Percentiles rank a stretch among this genome's conserved stretches.
phyloP scores from a whole-genome alignment of 2,888 invertebrate genomes.

The Endomychus coccineus region DNA sequence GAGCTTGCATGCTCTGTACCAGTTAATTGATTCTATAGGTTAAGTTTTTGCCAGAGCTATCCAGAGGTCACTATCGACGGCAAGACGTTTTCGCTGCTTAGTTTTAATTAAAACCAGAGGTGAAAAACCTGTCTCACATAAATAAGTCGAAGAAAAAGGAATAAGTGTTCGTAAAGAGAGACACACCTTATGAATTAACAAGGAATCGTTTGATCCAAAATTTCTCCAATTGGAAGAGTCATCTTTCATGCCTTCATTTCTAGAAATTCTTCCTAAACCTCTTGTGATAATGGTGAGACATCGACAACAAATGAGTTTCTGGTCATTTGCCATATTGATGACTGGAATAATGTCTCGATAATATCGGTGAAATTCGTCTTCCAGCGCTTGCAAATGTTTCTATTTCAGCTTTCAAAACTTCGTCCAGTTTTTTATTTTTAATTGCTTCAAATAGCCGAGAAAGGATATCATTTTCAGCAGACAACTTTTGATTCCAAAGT shows the following conservation, averaged over 20 bases:
- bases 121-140: constrained; percentile 10
- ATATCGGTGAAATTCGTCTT: constrained; percentile 12
- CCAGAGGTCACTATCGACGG: constrained; percentile 8
- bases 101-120: constrained; percentile 12
- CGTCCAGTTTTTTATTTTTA: too few relatives aligned
- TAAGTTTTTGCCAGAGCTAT: constrained; percentile 10
- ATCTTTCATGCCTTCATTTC: too few relatives aligned
- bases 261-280: too few relatives aligned
- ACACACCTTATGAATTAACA: constrained; percentile 9
- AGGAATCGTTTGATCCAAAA: constrained; percentile 16
- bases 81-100: constrained; percentile 13
- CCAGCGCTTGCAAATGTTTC: constrained; percentile 13
- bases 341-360: constrained; percentile 10
- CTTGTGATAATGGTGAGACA: constrained; percentile 12
- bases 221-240: constrained; percentile 15
- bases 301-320: constrained; percentile 16
- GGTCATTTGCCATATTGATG: constrained; percentile 17
- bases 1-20: constrained; percentile 10
- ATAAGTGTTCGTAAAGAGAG: constrained; percentile 5
- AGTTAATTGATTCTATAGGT: constrained; percentile 6
- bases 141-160: constrained; percentile 8
- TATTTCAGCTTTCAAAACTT: too few relatives aligned
- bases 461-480: constrained; percentile 8
- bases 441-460: too few relatives aligned
- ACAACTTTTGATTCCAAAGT: constrained; percentile 8